phyloP scores from a whole-genome alignment of 2,797 vertebrate species.

The Percopsis omiscomaycus region DNA sequence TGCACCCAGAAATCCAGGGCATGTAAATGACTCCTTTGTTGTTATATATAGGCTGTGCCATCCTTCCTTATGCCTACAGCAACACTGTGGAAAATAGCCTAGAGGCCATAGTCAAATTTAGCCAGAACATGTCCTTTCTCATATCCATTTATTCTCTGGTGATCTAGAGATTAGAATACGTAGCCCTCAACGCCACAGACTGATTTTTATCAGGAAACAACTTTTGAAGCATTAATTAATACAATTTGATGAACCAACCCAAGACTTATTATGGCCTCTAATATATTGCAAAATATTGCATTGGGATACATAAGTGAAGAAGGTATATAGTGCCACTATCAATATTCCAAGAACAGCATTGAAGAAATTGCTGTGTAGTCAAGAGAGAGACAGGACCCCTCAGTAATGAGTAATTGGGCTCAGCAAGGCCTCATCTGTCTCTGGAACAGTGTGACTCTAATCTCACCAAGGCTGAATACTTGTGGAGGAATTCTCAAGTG shows the following conservation, averaged over 20 bases:
- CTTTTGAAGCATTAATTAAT: no score
- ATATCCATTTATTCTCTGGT: no score
- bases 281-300: no score
- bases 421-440: conserved; percentile 35
- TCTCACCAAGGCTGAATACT: conserved; percentile 52
- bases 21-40: conserved; percentile 53
- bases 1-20: conserved; percentile 19
- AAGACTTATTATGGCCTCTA: no score
- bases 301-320: no score
- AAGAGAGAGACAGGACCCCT: conserved; percentile 14
- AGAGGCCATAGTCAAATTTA: not conserved
- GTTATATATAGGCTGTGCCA: conserved; percentile 20
- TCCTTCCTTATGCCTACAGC: conserved; percentile 23
- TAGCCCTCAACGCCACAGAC: no score
- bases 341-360: no score
- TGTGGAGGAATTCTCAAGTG: conserved; percentile 38
- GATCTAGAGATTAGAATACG: no score
- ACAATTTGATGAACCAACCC: no score
- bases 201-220: not conserved
- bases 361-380: no score
- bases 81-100: not conserved
- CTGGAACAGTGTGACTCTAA: conserved; percentile 58
- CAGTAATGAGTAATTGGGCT: conserved; percentile 31
- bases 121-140: no score
- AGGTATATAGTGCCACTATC: not conserved